phyloP scores from a whole-genome alignment of 2,113 vertebrate species.

The Alexandromys fortis region DNA sequence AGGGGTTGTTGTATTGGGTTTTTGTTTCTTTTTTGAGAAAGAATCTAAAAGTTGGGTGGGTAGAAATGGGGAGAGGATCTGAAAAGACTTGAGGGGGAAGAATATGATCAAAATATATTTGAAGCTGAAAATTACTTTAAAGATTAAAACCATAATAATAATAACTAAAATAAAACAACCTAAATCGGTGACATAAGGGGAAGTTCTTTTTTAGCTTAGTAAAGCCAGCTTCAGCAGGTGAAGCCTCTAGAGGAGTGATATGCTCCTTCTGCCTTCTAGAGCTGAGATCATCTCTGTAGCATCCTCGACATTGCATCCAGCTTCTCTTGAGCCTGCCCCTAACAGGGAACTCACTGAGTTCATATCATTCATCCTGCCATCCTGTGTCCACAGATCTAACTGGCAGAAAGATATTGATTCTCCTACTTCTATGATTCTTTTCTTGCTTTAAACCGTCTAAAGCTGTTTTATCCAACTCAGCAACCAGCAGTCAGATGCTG shows the following conservation, averaged over 20 bases:
- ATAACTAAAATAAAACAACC: not conserved
- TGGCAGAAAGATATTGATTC: constrained; percentile 8
- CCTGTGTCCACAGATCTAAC: not conserved
- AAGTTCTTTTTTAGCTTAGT: not conserved
- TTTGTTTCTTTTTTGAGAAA: not conserved
- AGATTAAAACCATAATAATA: not conserved
- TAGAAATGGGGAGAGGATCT: not conserved
- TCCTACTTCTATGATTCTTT: not conserved
- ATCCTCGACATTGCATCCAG: not conserved
- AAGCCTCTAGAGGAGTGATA: not conserved
- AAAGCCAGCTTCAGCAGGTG: not conserved
- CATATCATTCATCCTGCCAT: not conserved
- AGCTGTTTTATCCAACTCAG: not conserved
- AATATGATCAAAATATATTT: not conserved
- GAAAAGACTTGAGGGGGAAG: too few species aligned
- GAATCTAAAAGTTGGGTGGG: not conserved
- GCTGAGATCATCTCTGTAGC: not conserved
- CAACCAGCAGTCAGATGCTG: not conserved
- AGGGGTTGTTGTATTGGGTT: not conserved
- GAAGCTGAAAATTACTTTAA: not conserved
- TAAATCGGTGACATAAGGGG: not conserved
- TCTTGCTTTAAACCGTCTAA: constrained; percentile 25
- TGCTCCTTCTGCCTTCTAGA: not conserved
- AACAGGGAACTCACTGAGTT: constrained; percentile 3
- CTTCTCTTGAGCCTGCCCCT: constrained; percentile 17